Percentiles rank a stretch among this genome's conserved stretches.
phyloP scores from a whole-genome alignment of 1,140 invertebrate species.

The Drosophila repleta region DNA sequence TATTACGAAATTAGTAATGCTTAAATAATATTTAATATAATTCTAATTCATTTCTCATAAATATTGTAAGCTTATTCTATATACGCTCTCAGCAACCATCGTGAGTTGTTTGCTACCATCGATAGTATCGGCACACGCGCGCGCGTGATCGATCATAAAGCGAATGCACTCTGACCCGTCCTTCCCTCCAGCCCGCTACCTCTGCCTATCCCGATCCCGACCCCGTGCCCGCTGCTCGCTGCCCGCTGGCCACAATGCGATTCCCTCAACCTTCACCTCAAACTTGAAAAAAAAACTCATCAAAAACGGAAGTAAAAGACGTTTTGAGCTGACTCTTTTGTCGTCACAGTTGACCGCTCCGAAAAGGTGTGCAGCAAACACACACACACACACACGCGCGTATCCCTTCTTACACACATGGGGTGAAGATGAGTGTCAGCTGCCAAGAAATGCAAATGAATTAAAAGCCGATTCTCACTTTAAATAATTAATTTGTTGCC shows the following conservation, averaged over 20 bases:
- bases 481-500: conserved; percentile 1
- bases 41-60: too few species aligned
- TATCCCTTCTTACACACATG: conserved; percentile 16
- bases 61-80: too few species aligned
- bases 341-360: conserved; percentile 73
- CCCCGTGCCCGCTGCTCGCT: not conserved
- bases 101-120: too few species aligned
- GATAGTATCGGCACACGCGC: not conserved
- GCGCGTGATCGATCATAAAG: conserved; percentile 1
- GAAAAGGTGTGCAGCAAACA: conserved; percentile 47
- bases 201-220: too few species aligned
- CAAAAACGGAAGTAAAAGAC: conserved; percentile 68
- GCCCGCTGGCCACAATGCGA: not conserved
- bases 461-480: conserved; percentile 1
- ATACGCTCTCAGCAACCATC: too few species aligned
- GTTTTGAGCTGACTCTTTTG: conserved; percentile 30
- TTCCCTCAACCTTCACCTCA: conserved; percentile 66
- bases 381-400: conserved; percentile 18
- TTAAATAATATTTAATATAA: too few species aligned
- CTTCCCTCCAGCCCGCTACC: not conserved
- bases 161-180: not conserved
- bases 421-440: conserved; percentile 34
- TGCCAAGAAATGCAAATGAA: conserved; percentile 54
- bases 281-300: conserved; percentile 46
- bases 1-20: too few species aligned